These are phyloP conservation scores for Paramuricea clavata DNA, from an alignment of 92 coral and sea anemone genomes.

Conservation along the genomic window DNA sequence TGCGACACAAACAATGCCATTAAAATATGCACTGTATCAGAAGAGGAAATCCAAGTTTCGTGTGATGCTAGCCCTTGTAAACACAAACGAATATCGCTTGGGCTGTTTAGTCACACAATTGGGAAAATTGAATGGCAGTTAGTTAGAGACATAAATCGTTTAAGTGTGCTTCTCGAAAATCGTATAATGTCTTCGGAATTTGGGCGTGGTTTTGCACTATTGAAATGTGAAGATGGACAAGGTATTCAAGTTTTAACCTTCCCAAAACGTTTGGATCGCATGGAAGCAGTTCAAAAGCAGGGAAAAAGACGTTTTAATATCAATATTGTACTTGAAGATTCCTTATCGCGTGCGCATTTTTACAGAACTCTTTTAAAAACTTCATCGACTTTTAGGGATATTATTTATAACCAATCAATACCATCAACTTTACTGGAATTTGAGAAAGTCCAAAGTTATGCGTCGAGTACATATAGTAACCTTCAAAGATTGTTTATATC, in stretches of 20 bases:
- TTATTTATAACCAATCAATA: slow-evolving; percentile 29
- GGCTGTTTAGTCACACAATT: slow-evolving; percentile 5
- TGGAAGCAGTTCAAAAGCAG: not conserved
- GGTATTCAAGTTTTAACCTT: slow-evolving; percentile 8
- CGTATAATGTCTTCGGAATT: not conserved
- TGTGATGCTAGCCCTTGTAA: not conserved
- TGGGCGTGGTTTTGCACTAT: slow-evolving; percentile 21
- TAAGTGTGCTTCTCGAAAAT: not conserved
- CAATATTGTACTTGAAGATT: slow-evolving; percentile 19
- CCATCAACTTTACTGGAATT: slow-evolving; percentile 33
- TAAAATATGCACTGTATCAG: not conserved
- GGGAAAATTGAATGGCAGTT: slow-evolving; percentile 7
- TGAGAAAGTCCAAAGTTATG: slow-evolving; percentile 14
- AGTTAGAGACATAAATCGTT: not conserved
- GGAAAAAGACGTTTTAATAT: slow-evolving; percentile 1
- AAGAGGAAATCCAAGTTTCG: not conserved
- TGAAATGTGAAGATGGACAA: slow-evolving; percentile 15
- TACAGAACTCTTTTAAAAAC: slow-evolving; percentile 37
- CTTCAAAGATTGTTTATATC: slow-evolving; percentile 3
- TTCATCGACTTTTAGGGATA: slow-evolving; percentile 28
- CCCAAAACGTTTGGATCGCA: slow-evolving; percentile 1
- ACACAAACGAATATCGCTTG: not conserved
- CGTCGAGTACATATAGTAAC: not conserved
- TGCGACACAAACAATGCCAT: not conserved
- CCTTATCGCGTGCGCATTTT: slow-evolving; percentile 15